A percentile compares a stretch with the other conserved stretches of the same genome.
phyloP scores from a whole-genome alignment of 2,113 vertebrate genomes.

The Otocyon megalotis region DNA sequence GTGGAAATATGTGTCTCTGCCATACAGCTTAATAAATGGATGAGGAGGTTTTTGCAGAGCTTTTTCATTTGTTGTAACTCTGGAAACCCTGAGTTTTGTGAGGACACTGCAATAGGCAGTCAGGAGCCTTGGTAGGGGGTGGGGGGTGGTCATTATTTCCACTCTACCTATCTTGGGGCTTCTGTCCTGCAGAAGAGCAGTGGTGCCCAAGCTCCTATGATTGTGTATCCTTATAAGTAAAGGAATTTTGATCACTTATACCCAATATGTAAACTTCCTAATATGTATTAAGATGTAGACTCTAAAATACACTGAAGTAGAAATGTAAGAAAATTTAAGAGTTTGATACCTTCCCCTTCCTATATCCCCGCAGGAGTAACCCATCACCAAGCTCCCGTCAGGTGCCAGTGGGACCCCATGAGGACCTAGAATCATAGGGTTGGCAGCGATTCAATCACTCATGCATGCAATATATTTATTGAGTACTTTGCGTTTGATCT shows the following conservation, averaged over 20 bases:
- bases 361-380: accelerated
- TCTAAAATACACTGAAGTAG: not conserved
- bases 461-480: accelerated
- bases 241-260: not conserved
- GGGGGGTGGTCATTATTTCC: not conserved
- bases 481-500: not conserved
- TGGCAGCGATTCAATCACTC: accelerated
- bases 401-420: accelerated
- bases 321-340: not conserved
- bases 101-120: not conserved
- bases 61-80: not conserved
- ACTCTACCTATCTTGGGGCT: too few species aligned
- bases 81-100: not conserved
- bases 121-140: too few species aligned
- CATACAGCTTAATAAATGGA: not conserved
- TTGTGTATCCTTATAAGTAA: not conserved
- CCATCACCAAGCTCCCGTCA: not conserved
- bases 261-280: not conserved
- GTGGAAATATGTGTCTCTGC: not conserved
- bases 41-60: not conserved
- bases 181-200: not conserved
- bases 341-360: not conserved
- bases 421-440: not conserved
- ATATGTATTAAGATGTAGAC: not conserved
- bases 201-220: not conserved